Conservation (phyloP, 2,113 vertebrate species). For the Chloropsis cyanopogon region DNA sequence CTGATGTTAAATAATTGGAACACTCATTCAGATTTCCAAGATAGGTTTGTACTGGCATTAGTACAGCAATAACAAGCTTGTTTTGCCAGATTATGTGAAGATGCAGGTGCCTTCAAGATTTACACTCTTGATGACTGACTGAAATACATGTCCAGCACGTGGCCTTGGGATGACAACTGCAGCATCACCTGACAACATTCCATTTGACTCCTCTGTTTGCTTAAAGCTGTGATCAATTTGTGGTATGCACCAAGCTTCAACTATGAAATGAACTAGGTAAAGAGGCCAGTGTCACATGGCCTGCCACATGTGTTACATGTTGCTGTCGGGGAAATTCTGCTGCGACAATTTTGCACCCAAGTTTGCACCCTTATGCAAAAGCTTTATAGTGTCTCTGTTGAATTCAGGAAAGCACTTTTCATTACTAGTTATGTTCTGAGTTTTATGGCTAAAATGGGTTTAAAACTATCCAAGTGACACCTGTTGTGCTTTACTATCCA, state of each 20-base stretch:
- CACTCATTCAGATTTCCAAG: background rate
- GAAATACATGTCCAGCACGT: background rate
- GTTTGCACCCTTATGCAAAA: background rate
- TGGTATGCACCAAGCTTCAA: background rate
- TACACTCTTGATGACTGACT: background rate
- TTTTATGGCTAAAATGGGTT: background rate
- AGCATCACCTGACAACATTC: background rate
- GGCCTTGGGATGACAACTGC: background rate
- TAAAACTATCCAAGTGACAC: background rate
- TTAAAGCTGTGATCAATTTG: background rate
- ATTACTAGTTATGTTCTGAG: background rate
- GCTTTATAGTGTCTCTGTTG: background rate
- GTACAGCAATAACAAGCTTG: background rate
- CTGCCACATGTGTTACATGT: background rate
- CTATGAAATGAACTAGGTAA: background rate
- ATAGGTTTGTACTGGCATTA: background rate
- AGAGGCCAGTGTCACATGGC: background rate
- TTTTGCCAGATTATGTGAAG: background rate
- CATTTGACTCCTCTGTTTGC: background rate
- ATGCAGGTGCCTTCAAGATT: background rate
- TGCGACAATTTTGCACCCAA: background rate
- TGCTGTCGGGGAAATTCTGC: background rate
- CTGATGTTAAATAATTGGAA: background rate
- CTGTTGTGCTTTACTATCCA: background rate
- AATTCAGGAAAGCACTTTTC: background rate